Base-by-base conservation (phyloP, 2,797 vertebrate species). In the Enoplosus armatus region DNA sequence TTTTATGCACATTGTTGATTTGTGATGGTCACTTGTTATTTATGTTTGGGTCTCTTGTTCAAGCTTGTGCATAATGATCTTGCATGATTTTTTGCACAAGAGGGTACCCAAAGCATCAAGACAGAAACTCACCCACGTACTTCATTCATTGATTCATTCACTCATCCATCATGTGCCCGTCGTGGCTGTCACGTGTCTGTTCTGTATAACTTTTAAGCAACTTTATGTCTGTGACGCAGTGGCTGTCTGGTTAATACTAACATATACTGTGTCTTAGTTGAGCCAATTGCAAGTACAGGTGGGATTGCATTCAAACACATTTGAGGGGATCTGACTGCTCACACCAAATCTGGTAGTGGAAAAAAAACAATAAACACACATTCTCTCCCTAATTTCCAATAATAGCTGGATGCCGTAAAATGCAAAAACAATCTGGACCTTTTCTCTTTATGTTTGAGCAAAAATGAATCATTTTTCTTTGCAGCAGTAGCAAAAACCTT, bases 1-100 rank as follows among this genome's bases (percentile, higher is more conserved):
- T 88, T 92, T 88, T 83, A 79, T 55, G 75, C 85, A 87, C 72
- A 90, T 80, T 88, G 85, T 87, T 83, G 77, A 85, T 89, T 84
- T 77, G 84, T 67, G 37, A 74, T 50, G 24, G 78, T 64, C 75
- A 54, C 62, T 88, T 88, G 82, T 87, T 80, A 71, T 74, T 75
- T 66, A 55, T 89, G 75, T 85, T 82, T 79, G 74, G 72, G 74
- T 29, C 85, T 66, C 70, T 91, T 90, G 87, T 91, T 88, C 39
- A 33, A 81, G 80, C 43, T 31, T 48, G 58, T 6, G 60, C 72
- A 67, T 67, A 65, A 79, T 59, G 60, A 75, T 73, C 33, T 55
- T 29, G 55, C 62, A 55, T 67, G 54, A 15, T 76, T 83, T 63
- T 77, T 66, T 37, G 31, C 62, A 77, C 62, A 45, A 82, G 33